Base-by-base conservation (phyloP, 2,797 vertebrate species). In the Melanogrammus aeglefinus region DNA sequence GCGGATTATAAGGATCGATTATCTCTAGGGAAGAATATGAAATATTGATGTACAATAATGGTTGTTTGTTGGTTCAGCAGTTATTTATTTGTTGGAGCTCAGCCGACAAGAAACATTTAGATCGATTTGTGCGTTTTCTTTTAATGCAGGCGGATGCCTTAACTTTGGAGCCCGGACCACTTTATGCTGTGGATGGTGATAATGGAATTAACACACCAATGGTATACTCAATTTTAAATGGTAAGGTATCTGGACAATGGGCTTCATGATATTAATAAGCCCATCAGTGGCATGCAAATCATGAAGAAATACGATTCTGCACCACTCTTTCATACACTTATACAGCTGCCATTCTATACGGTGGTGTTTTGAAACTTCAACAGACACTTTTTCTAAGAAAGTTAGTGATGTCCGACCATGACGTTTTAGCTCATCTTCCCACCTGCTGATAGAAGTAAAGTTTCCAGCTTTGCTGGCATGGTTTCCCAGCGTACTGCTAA, bases 151-250 rank as follows among this genome's bases (percentile, higher is more conserved):
- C 0, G 0, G 91, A 73, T 0, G 80, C 84, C 0, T 89, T 99
- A 27, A 4, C 16, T 8, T 88, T 99, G 47, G 10, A 85, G 1
- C 97, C 97, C 0, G 95, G 93, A 2, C 96, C 95, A 0, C 27
- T 99, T 75, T 75, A 91, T 0, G 97, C 97, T 0, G 79, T 94
- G 0, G 98, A 99, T 51, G 97, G 97, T 21, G 98, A 99, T 83
- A 27, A 1, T 16, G 91, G 78, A 35, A 89, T 95, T 75, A 87
- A 92, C 0, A 93, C 92, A 16, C 75, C 0, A 0, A 92, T 98
- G 0, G 0, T 3, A 0, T 99, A 98, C 80, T 88, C 47, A 0
- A 86, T 99, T 39, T 0, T 94, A 12, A 76, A 0, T 0, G 96
- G 97, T 94, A 77, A 92, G 80, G 63, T 27, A 3, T 10, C n/a